Base-by-base conservation (phyloP, 2,797 vertebrate species). In the Sarcoramphus papa region DNA sequence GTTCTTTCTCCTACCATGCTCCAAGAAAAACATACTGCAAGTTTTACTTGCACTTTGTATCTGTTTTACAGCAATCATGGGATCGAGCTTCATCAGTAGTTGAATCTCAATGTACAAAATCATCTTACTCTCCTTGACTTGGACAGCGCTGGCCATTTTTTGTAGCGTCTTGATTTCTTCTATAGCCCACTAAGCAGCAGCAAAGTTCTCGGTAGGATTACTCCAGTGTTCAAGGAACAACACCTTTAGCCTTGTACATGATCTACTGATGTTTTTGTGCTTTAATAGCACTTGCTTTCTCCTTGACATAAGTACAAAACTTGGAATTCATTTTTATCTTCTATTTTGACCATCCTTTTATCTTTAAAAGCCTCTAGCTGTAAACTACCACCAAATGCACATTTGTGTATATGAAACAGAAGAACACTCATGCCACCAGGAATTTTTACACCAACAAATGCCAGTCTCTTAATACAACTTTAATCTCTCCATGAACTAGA, bases 1-100 rank as follows among this genome's bases (percentile, higher is more conserved):
- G 92, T 56, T 93, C 82, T 68, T 88, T 92, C 72, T 90, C 87
- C 82, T 75, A 5, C 37, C 17, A n/a, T 0, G 35, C 54, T 94
- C 96, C 94, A 95, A 94, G 68, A 93, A 93, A 95, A 97, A 95
- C 75, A 93, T 5, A 62, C 40, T 25, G 41, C 6, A 41, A 89
- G 37, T 88, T 83, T 85, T 83, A 63, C 72, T 88, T 92, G 68
- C 4, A 20, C 21, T 92, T 85, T 56, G 25, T 59, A 79, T 82
- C 86, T 53, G 5, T 73, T 82, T 91, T 82, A 90, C 31, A 76
- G 48, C 50, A 15, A 62, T 8, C 67, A 12, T 0, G 15, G 64
- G 50, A 77, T 7, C 50, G 73, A 93, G 70, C 57, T 68, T 72
- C 50, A 59, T 23, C n/a, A 51, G 63, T 20, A 50, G 16, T 5